These are phyloP conservation scores for Platorchestia sp. DNA, from an alignment of 1,140 invertebrate species.

Conservation along the genomic window DNA sequence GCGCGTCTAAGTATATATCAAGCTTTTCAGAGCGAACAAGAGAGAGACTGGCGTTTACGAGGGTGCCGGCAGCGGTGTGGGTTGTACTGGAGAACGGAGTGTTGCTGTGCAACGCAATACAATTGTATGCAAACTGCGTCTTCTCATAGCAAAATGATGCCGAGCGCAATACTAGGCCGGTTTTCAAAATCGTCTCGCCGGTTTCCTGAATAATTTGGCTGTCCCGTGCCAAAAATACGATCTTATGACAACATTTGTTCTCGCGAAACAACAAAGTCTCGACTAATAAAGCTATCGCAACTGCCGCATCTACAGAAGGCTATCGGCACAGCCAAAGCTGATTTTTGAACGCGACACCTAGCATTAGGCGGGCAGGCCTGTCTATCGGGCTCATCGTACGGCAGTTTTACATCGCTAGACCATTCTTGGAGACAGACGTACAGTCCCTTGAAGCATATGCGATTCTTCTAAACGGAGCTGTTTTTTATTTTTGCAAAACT, in stretches of 20 bases:
- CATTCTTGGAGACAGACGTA: neutral
- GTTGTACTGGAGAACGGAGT: neutral
- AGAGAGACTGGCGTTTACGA: neutral
- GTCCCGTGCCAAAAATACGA: neutral
- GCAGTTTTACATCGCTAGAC: slow-evolving; percentile 23
- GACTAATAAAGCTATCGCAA: slow-evolving; percentile 46
- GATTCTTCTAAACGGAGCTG: neutral
- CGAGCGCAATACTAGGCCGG: neutral
- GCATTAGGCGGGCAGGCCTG: neutral
- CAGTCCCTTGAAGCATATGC: neutral
- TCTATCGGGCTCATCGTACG: slow-evolving; percentile 14
- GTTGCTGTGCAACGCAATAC: neutral
- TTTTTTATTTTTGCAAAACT: neutral
- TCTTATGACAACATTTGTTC: slow-evolving; percentile 2
- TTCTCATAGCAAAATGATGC: slow-evolving; percentile 1
- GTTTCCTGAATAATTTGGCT: slow-evolving; percentile 10
- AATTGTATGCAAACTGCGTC: slow-evolving; percentile 1
- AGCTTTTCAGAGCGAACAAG: neutral
- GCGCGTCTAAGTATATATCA: too few relatives aligned
- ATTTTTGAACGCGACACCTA: slow-evolving; percentile 12
- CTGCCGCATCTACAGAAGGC: neutral
- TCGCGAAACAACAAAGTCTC: neutral
- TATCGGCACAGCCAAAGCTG: neutral
- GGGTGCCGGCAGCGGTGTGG: neutral
- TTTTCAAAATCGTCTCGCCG: slow-evolving; percentile 7